Base-by-base conservation (phyloP, 2,888 invertebrate genomes). In the Pegoplata infirma region DNA sequence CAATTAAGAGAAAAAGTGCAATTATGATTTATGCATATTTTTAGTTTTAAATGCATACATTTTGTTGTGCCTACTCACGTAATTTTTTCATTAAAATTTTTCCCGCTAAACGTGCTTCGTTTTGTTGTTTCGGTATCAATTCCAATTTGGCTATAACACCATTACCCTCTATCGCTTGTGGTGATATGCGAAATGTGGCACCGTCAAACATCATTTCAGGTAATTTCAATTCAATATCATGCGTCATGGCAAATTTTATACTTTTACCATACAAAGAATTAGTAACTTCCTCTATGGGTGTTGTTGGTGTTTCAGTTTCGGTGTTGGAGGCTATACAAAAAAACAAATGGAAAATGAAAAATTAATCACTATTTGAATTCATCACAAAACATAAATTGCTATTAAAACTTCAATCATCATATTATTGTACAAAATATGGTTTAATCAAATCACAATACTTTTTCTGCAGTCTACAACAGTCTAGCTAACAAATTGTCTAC, bases 141-240 rank as follows among this genome's bases (percentile, higher is more conserved):
- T 95, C 95, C 74, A 96, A 87, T 82, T 95, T 94, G 4, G 96
- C 91, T 14, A 95, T 87, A 0, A 95, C 94, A 0, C 95, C 96
- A 76, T 92, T 93, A 64, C 92, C 93, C 66, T 94, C 94, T 51
- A 95, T 88, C 0, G 93, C 92, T 17, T 93, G 90, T 0, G 96
- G 96, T 8, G 95, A 95, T 53, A 96, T 91, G 84, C 92, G 94
- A 80, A 96, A 88, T 8, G 92, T 92, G 0, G 94, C 93, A 6
- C 95, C 95, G 49, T 94, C 92, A 85, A 95, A 95, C 84, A 95
- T 90, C 67, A 92, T 90, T 75, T 94, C 93, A 0, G 96, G 96
- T 56, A 96, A 85, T 49, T 92, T 90, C 44, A 96, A 81, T 83
- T 94, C 93, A 86, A 96, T 90, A 85, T 96, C 94, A 82, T 96